These are phyloP conservation scores for Littorina saxatilis DNA, from an alignment of 1,140 invertebrate genomes.

Conservation along the genomic window DNA sequence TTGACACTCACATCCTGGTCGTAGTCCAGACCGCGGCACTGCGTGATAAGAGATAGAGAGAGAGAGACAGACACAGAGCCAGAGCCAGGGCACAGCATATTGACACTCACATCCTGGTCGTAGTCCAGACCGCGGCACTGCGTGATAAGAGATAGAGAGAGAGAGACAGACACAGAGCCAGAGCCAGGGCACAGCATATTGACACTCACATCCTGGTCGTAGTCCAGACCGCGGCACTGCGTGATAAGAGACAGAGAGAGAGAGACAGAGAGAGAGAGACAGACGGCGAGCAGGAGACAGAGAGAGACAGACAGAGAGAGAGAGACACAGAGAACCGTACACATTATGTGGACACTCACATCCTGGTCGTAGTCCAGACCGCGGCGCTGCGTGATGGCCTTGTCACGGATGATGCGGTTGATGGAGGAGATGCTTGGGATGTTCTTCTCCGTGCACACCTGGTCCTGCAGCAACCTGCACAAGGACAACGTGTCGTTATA, in stretches of 20 bases:
- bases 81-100: neutral
- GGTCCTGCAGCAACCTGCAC: slow-evolving; percentile 71
- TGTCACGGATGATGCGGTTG: slow-evolving; percentile 93
- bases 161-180: neutral
- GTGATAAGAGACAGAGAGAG: neutral
- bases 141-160: neutral
- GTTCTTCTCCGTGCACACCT: slow-evolving; percentile 74
- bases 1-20: neutral
- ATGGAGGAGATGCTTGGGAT: slow-evolving; percentile 96
- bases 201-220: neutral
- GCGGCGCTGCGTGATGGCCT: slow-evolving; percentile 68
- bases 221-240: no score
- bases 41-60: neutral
- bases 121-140: no score
- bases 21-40: no score
- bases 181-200: neutral
- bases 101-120: neutral
- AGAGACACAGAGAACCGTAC: neutral
- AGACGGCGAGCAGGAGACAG: neutral
- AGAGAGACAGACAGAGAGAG: no score
- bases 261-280: neutral
- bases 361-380: slow-evolving; percentile 46
- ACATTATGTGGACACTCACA: slow-evolving; percentile 31
- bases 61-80: neutral
- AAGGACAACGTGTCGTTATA: no score